Percentiles rank a stretch among this genome's conserved stretches.
These are phyloP conservation scores for Poeciliopsis paucimaculata DNA, from an alignment of 2,797 vertebrate genomes.

Conservation along the genomic window DNA sequence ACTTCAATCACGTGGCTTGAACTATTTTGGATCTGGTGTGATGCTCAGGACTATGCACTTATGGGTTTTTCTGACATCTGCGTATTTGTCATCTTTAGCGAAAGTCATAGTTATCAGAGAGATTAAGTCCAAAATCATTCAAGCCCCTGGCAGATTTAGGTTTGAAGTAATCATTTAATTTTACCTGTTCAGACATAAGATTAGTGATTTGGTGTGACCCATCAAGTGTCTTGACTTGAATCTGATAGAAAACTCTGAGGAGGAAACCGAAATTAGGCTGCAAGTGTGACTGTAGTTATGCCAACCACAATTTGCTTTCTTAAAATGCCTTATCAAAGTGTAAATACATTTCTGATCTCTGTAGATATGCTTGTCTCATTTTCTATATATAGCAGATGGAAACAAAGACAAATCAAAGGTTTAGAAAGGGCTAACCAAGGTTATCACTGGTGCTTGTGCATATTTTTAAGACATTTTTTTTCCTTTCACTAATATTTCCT, in stretches of 20 bases:
- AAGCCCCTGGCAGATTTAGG: neutral
- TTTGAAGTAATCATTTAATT: neutral
- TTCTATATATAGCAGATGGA: neutral
- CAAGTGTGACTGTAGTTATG: neutral
- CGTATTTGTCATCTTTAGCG: neutral
- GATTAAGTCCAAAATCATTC: neutral
- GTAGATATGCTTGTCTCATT: neutral
- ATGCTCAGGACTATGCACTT: neutral
- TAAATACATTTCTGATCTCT: neutral
- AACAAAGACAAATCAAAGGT: neutral
- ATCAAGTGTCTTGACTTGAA: neutral
- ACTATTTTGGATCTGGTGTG: neutral
- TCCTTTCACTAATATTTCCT: neutral
- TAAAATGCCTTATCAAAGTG: neutral
- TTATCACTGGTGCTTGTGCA: neutral
- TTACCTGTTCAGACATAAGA: neutral
- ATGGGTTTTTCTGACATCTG: neutral
- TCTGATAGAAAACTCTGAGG: neutral
- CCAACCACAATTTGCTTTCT: neutral
- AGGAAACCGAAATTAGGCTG: neutral
- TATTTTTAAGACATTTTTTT: neutral
- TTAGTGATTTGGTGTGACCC: neutral
- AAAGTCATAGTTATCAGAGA: neutral
- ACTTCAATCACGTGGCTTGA: neutral
- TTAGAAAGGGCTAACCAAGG: neutral